phyloP scores from a whole-genome alignment of 2,113 vertebrate genomes.

The Perca flavescens region DNA sequence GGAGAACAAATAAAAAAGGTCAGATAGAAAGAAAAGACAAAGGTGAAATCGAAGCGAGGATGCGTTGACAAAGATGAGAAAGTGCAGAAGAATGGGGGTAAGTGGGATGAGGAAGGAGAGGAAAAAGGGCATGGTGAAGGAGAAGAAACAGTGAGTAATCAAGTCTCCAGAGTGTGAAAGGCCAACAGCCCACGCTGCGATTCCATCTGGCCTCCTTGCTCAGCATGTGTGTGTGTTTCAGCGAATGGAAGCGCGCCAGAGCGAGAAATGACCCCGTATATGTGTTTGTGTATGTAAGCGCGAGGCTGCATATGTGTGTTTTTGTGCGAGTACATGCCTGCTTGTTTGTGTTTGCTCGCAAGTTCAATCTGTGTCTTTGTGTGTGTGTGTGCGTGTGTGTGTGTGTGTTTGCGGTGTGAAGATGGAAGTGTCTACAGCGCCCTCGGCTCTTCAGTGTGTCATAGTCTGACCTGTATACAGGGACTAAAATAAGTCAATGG shows the following conservation, averaged over 20 bases:
- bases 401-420: neutral
- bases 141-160: slow-evolving; percentile 67
- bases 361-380: slow-evolving; percentile 11
- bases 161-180: slow-evolving; percentile 79
- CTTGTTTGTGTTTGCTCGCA: neutral
- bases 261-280: slow-evolving; percentile 53
- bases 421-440: slow-evolving; percentile 15
- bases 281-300: slow-evolving; percentile 53
- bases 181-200: slow-evolving; percentile 80
- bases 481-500: slow-evolving; percentile 48
- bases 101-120: slow-evolving; percentile 42
- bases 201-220: slow-evolving; percentile 81
- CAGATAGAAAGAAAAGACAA: slow-evolving; percentile 11
- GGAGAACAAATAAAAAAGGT: slow-evolving; percentile 23
- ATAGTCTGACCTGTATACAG: slow-evolving; percentile 49
- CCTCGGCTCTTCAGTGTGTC: slow-evolving; percentile 33
- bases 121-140: slow-evolving; percentile 45
- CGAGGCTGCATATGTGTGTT: slow-evolving; percentile 42
- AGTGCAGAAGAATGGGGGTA: slow-evolving; percentile 18
- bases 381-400: slow-evolving; percentile 9
- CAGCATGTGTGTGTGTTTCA: slow-evolving; percentile 47
- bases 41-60: slow-evolving; percentile 22
- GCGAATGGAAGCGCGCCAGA: slow-evolving; percentile 42
- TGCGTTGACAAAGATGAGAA: slow-evolving; percentile 13
- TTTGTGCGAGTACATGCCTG: slow-evolving; percentile 23